Base-by-base conservation (phyloP, 2,113 vertebrate genomes). In the Eidolon helvum region DNA sequence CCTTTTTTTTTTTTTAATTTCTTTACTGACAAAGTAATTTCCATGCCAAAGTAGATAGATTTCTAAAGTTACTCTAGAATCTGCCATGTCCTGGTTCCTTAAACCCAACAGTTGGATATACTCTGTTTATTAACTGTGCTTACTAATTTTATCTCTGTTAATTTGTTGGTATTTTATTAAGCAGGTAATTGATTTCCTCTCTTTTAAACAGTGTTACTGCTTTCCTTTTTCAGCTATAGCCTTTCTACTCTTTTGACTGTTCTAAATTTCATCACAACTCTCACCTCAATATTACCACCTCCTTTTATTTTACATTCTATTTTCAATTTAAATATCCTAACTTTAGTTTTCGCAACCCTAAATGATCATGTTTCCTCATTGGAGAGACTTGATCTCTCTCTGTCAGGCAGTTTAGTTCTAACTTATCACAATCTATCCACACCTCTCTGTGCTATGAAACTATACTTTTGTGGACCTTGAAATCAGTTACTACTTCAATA, bases 11-110 rank as follows among this genome's bases (percentile, higher is more conserved):
- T 43, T 43, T 43, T 43, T 43, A 86, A 86, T 79, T 93, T 6
- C 5, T 53, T 72, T 83, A 79, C 68, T 91, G 43, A 75, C 28
- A 94, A 86, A 78, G 78, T 91, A 68, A 92, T 69, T 92, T 10
- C 22, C 48, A 33, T 22, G 5, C 9, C 35, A 87, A 78, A 94
- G 9, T 30, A 82, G 12, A 84, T 28, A 84, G 12, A 45, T 19
- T 87, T 35, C 55, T 65, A 61, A 91, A 90, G 30, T 68, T 68
- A 53, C 40, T 92, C 77, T 24, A 50, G 40, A 80, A 74, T 45
- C 12, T 91, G 1, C 10, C 33, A 45, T 19, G 19, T 50, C n/a
- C 43, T 89, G 22, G 2, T 94, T 66, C 24, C 33, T 63, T 80
- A 69, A 85, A 69, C 55, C 0, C 69, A 59, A 28, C 2, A 38